Conservation (phyloP, 2,113 vertebrate genomes). For the Neomonachus schauinslandi region DNA sequence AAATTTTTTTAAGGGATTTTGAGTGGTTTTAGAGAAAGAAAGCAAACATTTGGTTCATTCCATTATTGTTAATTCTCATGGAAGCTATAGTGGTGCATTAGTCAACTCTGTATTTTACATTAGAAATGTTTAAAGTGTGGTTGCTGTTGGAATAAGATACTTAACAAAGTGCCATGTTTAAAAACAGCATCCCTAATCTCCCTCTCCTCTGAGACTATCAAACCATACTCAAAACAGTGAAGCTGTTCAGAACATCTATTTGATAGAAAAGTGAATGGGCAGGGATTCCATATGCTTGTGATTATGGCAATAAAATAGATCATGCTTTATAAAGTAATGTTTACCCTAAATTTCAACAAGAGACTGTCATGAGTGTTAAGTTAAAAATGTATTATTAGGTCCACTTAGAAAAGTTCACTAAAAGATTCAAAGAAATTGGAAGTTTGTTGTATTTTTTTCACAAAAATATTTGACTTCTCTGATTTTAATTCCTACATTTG, state of each 20-base stretch:
- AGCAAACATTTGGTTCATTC: background rate
- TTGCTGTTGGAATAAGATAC: background rate
- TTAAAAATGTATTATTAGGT: background rate
- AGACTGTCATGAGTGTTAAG: background rate
- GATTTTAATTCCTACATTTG: background rate
- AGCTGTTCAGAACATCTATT: background rate
- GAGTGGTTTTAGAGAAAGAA: slow-evolving; percentile 14
- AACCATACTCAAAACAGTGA: background rate
- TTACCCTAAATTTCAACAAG: slow-evolving; percentile 7
- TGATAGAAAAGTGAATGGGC: background rate
- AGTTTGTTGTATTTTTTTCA: slow-evolving; percentile 26
- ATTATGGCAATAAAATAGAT: background rate
- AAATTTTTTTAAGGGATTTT: background rate
- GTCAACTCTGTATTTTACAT: background rate
- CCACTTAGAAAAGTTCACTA: slow-evolving; percentile 3
- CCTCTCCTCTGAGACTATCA: background rate
- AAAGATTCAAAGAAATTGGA: slow-evolving; percentile 14
- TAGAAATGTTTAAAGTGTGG: background rate
- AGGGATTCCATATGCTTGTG: background rate
- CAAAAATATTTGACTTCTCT: slow-evolving; percentile 4
- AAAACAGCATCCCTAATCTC: background rate
- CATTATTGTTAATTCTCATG: background rate
- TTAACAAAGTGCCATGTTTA: background rate
- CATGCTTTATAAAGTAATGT: slow-evolving; percentile 11
- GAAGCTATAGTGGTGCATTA: background rate